Conservation (phyloP, 2,797 vertebrate species). For the Macroramphosus scolopax region DNA sequence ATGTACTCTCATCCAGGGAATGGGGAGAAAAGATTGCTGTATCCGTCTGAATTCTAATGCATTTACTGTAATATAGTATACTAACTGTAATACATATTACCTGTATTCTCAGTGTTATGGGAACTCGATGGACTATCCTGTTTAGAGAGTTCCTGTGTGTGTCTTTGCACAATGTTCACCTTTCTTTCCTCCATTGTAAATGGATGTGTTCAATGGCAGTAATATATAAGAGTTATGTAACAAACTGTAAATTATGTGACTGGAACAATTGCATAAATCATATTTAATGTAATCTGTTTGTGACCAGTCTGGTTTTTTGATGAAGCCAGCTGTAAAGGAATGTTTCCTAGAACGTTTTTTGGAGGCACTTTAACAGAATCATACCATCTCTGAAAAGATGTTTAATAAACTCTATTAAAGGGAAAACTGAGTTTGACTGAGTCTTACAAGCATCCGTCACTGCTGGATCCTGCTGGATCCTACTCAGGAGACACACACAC, state of each 20-base stretch:
- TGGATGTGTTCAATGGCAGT: slow-evolving; percentile 59
- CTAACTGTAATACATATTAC: slow-evolving; percentile 65
- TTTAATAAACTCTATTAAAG: slow-evolving; percentile 76
- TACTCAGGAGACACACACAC: slow-evolving; percentile 4
- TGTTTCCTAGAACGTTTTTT: slow-evolving; percentile 47
- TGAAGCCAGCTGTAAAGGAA: slow-evolving; percentile 46
- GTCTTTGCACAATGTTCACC: slow-evolving; percentile 76
- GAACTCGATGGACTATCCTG: slow-evolving; percentile 61
- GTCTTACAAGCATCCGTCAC: neutral
- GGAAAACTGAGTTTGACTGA: slow-evolving; percentile 11
- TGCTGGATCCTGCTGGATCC: neutral
- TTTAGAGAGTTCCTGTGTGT: slow-evolving; percentile 54
- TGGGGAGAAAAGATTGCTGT: slow-evolving; percentile 46
- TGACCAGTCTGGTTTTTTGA: slow-evolving; percentile 50
- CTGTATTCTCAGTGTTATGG: slow-evolving; percentile 65
- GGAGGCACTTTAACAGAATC: slow-evolving; percentile 78
- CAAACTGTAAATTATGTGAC: slow-evolving; percentile 67
- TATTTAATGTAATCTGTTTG: slow-evolving; percentile 61
- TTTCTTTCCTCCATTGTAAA: slow-evolving; percentile 72
- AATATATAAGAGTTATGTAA: slow-evolving; percentile 56
- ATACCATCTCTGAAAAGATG: slow-evolving; percentile 60
- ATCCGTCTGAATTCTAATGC: slow-evolving; percentile 54
- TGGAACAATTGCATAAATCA: slow-evolving; percentile 60
- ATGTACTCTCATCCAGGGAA: slow-evolving; percentile 60
- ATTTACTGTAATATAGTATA: slow-evolving; percentile 69